Evolutionary conservation across 1,140 invertebrate species (phyloP).

Genomic region (Polypedilum vanderplanki): DNA sequence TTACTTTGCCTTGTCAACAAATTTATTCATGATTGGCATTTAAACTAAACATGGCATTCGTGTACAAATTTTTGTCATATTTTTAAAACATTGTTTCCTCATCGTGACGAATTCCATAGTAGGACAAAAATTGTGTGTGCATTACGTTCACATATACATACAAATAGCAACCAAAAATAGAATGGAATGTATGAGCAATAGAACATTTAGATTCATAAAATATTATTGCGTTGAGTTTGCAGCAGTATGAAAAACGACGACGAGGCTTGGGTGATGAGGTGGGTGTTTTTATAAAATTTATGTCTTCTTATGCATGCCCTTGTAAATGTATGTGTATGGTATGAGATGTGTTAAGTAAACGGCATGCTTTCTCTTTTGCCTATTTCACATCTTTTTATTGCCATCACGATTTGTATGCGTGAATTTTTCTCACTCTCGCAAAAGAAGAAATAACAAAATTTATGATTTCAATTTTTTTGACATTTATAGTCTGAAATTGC

Average conservation of each 20-base stretch:
- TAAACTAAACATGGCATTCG: constrained; percentile 21
- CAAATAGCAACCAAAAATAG: not conserved
- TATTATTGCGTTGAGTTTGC: constrained; percentile 21
- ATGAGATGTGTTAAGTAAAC: too few species aligned
- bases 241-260: not conserved
- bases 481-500: not conserved
- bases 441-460: constrained; percentile 1
- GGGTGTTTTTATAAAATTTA: constrained; percentile 13
- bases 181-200: not conserved
- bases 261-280: not conserved
- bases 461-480: constrained; percentile 16
- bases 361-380: not conserved
- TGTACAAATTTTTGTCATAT: not conserved
- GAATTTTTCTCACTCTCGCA: not conserved
- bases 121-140: too few species aligned
- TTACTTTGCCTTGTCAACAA: not conserved
- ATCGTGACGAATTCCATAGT: not conserved
- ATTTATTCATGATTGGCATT: constrained; percentile 12
- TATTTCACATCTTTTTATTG: constrained; percentile 19
- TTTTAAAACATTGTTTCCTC: not conserved
- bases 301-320: not conserved
- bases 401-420: constrained; percentile 16
- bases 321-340: not conserved
- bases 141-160: not conserved
- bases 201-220: constrained; percentile 23